Base-by-base conservation (phyloP, 2,888 invertebrate genomes). In the Carterocephalus palaemon region DNA sequence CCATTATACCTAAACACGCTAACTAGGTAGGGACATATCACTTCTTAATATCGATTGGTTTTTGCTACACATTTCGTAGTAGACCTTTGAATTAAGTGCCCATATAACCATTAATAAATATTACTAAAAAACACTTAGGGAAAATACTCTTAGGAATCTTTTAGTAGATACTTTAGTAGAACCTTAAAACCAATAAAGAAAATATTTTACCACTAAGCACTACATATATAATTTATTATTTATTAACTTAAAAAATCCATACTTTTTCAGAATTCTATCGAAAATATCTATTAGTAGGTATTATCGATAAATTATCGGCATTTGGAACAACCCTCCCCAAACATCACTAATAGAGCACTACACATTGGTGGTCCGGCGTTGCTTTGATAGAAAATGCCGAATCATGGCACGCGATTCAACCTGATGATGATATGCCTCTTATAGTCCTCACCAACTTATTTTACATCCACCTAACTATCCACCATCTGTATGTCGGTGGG, bases 371-470 rank as follows among this genome's bases (percentile, higher is more conserved):
- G 85, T 86, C 85, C 72, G 66, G 66, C 72, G 62, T 61, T 64
- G 67, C 81, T 81, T 80, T 80, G 79, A 82, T 75, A 66, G 70
- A 78, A 76, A 75, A 71, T 74, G 85, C 85, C 77, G 80, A 81
- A 79, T 86, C 85, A 86, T 62, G 75, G 82, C 84, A 84, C 82
- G 82, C 83, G 84, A 78, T 82, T 82, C 80, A 72, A 78, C 80
- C 80, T 73, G 76, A 82, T 71, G 75, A 78, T 80, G 81, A 85
- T 85, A 82, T 75, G 78, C 80, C 77, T 78, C 75, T 81, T 72
- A 74, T 67, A 63, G 60, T 62, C 50, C 52, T 42, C 42, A 58
- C 60, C 47, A 60, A 39, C n/a, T 52, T 52, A 49, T 54, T 56
- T 45, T 41, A 47, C 50, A 47, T 52, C 34, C 31, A 29, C 32